These are phyloP conservation scores for Metallyticus violacea DNA, from an alignment of 2,888 invertebrate genomes.

Conservation along the genomic window DNA sequence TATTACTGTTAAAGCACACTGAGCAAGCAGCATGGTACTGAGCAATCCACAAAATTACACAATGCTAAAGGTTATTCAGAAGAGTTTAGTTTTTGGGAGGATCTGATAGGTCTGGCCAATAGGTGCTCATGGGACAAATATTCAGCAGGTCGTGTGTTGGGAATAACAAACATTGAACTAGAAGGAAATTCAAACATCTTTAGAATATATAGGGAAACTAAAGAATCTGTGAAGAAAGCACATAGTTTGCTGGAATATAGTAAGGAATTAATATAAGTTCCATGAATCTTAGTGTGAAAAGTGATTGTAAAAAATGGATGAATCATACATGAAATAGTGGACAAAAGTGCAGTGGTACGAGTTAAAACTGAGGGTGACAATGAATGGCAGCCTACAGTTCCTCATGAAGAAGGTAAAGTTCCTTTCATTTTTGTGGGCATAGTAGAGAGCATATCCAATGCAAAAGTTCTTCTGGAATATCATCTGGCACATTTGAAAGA, in stretches of 20 bases:
- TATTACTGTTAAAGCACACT: conserved; percentile 86
- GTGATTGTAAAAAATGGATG: conserved; percentile 97
- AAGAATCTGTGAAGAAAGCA: no score
- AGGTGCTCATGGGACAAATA: no score
- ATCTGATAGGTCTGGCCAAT: no score
- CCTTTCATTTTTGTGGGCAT: conserved; percentile 99
- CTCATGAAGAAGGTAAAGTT: conserved; percentile 91
- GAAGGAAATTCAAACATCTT: no score
- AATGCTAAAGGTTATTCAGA: conserved; percentile 73
- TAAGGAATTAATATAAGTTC: conserved; percentile 94
- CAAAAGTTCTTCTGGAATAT: conserved; percentile 93
- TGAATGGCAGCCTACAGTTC: conserved; percentile 87
- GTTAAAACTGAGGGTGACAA: conserved; percentile 98
- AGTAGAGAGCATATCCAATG: conserved; percentile 92
- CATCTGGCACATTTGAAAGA: conserved; percentile 94
- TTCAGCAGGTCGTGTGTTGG: no score
- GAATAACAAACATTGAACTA: no score
- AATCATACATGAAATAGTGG: conserved; percentile 98
- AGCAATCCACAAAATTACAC: conserved; percentile 85
- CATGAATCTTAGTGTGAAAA: conserved; percentile 91
- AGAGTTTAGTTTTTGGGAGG: no score
- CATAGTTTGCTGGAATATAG: no score
- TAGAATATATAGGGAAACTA: no score
- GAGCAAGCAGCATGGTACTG: conserved; percentile 95
- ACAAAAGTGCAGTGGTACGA: conserved; percentile 96